Base-by-base conservation (phyloP, 2,888 invertebrate species). In the Mesorhabditis sp. region DNA sequence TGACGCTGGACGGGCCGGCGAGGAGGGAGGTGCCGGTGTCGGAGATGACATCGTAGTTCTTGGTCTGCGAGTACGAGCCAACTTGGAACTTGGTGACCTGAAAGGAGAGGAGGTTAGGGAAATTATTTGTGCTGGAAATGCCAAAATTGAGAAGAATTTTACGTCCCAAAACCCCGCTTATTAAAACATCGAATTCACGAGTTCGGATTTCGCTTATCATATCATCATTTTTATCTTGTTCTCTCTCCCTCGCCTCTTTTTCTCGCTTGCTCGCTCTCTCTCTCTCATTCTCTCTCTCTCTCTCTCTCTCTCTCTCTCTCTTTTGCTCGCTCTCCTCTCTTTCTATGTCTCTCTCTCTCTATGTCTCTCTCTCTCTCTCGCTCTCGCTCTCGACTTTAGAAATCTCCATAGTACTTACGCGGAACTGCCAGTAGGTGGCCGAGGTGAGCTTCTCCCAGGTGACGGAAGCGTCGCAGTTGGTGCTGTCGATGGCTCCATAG, bases 401-500 rank as follows among this genome's bases (percentile, higher is more conserved):
- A 50, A 50, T n/a, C n/a, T 50, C n/a, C n/a, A 50, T 50, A 50
- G 58, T n/a, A 50, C n/a, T 64, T 70, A 74, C 63, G 67, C 50
- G 67, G 75, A 76, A 75, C 69, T 79, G 79, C 62, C 67, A 79
- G 68, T 78, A 78, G 45, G 76, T 76, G 66, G 78, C 77, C 3
- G 77, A 77, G 43, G 77, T 73, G 42, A 78, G 74, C 62, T 70
- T 71, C 66, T 73, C 71, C 58, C 72, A 76, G 64, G 68, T 69
- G 50, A 76, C 69, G 7, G 70, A 65, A n/a, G 66, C 43, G 13
- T 70, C 72, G 66, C 76, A 76, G 72, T 75, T 71, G 58, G 69
- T 62, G 43, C 69, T 72, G 5, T 89, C 86, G n/a, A 76, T 66
- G 13, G 68, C 74, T 67, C 76, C 76, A 64, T 73, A 76, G 66